phyloP scores from a whole-genome alignment of 2,113 vertebrate species.

The Menura novaehollandiae region DNA sequence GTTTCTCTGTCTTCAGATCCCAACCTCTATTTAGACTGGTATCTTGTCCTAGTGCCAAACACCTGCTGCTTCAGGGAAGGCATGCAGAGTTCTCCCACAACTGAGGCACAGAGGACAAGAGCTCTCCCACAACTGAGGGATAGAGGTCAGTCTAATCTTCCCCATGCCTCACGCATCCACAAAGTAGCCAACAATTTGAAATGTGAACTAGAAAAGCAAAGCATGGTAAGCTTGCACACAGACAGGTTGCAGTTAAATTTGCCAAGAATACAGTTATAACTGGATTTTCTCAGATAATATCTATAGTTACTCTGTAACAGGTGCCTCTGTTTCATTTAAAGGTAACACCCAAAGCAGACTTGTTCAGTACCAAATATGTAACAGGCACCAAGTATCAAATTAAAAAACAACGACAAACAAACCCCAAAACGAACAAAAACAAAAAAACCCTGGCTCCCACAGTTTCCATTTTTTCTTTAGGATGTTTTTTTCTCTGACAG shows the following conservation, averaged over 20 bases:
- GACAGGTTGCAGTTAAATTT: neutral
- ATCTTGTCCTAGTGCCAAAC: neutral
- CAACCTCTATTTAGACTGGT: neutral
- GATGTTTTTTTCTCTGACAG: neutral
- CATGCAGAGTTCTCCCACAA: neutral
- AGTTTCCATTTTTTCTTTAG: neutral
- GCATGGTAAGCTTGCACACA: neutral
- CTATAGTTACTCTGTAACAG: neutral
- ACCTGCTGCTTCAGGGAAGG: neutral
- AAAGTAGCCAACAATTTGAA: neutral
- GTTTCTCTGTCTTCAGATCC: neutral
- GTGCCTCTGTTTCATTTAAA: neutral
- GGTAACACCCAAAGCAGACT: neutral
- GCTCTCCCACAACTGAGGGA: neutral
- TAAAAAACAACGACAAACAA: neutral
- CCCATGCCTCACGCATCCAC: neutral
- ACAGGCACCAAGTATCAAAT: neutral
- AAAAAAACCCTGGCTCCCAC: neutral
- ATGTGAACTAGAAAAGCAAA: neutral
- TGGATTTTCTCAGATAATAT: neutral
- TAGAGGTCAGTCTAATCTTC: neutral
- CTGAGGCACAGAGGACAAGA: neutral
- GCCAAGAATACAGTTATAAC: neutral
- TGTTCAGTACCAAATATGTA: neutral
- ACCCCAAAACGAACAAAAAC: neutral